A percentile compares a stretch with the other conserved stretches of the same genome.
Evolutionary conservation across 2,888 invertebrate species (phyloP).

Genomic region (Stenotaenia linearis): DNA sequence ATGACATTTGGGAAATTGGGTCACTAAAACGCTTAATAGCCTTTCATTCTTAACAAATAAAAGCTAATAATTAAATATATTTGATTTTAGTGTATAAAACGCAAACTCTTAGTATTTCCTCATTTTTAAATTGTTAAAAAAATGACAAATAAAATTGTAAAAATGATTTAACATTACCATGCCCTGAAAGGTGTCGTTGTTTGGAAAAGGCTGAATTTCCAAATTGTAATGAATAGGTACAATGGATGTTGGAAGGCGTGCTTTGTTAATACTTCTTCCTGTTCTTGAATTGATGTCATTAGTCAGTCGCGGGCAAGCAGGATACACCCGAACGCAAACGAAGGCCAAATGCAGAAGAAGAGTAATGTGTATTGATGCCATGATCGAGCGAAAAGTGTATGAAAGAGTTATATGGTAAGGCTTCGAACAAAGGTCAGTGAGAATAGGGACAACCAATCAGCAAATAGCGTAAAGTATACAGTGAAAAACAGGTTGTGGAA

Average conservation of each 20-base stretch:
- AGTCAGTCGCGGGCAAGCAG: background rate
- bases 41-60: background rate
- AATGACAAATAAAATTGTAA: background rate
- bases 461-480: background rate
- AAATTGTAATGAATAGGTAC: background rate
- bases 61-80: background rate
- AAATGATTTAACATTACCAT: background rate
- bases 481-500: background rate
- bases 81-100: no score
- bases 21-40: background rate
- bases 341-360: background rate
- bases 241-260: background rate
- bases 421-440: background rate
- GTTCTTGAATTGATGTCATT: background rate
- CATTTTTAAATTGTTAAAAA: background rate
- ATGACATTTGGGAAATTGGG: background rate
- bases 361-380: background rate
- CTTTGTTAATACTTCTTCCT: background rate
- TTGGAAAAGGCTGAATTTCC: background rate
- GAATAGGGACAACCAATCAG: slow-evolving; percentile 1
- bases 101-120: no score
- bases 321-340: background rate
- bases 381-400: background rate
- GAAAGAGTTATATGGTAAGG: background rate
- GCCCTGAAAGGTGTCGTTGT: background rate